A percentile compares a stretch with the other conserved stretches of the same genome.
phyloP scores from a whole-genome alignment of 2,797 vertebrate species.

The Gastrophryne carolinensis region DNA sequence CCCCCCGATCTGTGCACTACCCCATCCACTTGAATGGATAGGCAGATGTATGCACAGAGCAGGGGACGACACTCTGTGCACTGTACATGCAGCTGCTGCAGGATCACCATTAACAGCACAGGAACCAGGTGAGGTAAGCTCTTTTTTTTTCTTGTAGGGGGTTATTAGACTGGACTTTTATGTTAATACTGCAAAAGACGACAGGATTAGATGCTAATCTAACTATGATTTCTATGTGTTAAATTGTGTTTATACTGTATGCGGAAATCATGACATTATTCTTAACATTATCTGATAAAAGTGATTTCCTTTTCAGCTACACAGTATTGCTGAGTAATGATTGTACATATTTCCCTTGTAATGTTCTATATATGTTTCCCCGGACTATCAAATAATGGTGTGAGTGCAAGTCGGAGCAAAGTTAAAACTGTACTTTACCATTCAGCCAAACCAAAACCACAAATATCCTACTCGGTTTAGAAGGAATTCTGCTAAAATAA shows the following conservation, averaged over 20 bases:
- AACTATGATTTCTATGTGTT: too few relatives aligned
- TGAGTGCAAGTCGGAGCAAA: neutral
- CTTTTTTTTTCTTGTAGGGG: too few relatives aligned
- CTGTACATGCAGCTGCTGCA: too few relatives aligned
- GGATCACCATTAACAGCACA: too few relatives aligned
- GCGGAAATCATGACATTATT: neutral
- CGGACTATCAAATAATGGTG: constrained; percentile 11
- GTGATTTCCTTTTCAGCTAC: neutral
- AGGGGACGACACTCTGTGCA: too few relatives aligned
- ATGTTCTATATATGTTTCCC: constrained; percentile 4
- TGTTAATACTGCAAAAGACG: too few relatives aligned
- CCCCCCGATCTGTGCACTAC: too few relatives aligned
- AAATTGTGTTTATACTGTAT: neutral
- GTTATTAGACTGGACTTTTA: too few relatives aligned
- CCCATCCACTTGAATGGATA: too few relatives aligned
- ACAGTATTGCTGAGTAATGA: neutral
- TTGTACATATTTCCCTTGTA: neutral
- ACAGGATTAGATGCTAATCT: too few relatives aligned
- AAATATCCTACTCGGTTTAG: constrained; percentile 42
- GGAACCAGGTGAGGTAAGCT: too few relatives aligned
- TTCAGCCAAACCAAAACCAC: constrained; percentile 50
- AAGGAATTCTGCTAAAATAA: constrained; percentile 43
- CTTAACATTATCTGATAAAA: neutral
- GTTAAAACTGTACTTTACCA: neutral
- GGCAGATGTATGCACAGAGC: too few relatives aligned